Base-by-base conservation (phyloP, 2,113 vertebrate genomes). In the Phalacrocorax aristotelis region DNA sequence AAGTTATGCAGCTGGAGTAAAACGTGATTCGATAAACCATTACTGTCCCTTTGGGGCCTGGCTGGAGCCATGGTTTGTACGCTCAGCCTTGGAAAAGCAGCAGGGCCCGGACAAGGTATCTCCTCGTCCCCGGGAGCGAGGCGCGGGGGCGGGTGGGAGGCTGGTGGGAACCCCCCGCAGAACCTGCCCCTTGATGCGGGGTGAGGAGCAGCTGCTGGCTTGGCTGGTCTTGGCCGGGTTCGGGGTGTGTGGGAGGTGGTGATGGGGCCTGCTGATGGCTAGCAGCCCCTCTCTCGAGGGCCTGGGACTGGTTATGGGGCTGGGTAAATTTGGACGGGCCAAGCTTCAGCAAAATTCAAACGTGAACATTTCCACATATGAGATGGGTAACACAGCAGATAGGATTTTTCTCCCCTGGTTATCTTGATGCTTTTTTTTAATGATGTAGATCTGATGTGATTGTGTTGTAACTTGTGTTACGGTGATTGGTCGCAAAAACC, bases 211-310 rank as follows among this genome's bases (percentile, higher is more conserved):
- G 70, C 60, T 30, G n/a, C 36, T 30, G 58, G 34, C 40, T n/a
- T 38, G 29, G 29, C 61, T 0, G 0, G 36, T 30, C 42, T 60
- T 64, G 0, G 2, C 69, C 16, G 49, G 38, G 7, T 61, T 57
- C 34, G 25, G 44, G 19, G 10, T 0, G 0, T 7, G n/a, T 6
- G 20, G 58, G n/a, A 64, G 32, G 6, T 0, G 0, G 38, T 19
- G 42, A 15, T 29, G 58, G 70, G 29, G 32, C 27, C 32, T 2
- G 4, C 29, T 19, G 49, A 10, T 1, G 15, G 20, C 11, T 1
- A 0, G 20, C 11, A 16, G 32, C 11, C 13, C 52, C 29, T n/a
- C 34, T 42, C 61, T 21, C 18, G 44, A 13, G 15, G 34, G 25
- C 38, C 38, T 77, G 52, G 51, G 19, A 49, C 61, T 46, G 52